Evolutionary conservation across 1,140 invertebrate genomes (phyloP).

Genomic region (Achroia grisella): DNA sequence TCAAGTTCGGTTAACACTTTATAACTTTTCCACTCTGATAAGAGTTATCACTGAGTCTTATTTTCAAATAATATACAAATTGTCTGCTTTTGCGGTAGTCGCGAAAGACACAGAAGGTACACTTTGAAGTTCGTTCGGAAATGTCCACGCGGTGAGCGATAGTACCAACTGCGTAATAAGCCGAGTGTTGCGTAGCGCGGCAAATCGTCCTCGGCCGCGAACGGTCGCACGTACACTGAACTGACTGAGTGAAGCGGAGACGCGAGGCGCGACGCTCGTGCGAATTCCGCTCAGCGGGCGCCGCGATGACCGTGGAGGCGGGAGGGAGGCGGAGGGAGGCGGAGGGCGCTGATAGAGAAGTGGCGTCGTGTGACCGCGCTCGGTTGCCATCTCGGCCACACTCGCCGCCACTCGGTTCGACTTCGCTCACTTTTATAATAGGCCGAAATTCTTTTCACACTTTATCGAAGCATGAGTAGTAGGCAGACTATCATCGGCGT

Average conservation of each 20-base stretch:
- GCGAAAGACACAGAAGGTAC: not conserved
- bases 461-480: conserved; percentile 19
- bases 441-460: conserved; percentile 26
- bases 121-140: conserved; percentile 18
- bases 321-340: conserved; percentile 27
- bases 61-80: conserved; percentile 9
- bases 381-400: conserved; percentile 38
- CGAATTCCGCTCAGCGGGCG: conserved; percentile 56
- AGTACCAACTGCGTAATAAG: conserved; percentile 68
- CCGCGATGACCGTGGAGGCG: conserved; percentile 37
- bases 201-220: conserved; percentile 47
- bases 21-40: conserved; percentile 59
- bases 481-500: conserved; percentile 8
- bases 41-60: conserved; percentile 45
- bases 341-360: conserved; percentile 50
- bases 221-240: conserved; percentile 67
- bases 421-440: conserved; percentile 15
- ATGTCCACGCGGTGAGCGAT: conserved; percentile 60
- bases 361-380: conserved; percentile 51
- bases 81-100: not conserved
- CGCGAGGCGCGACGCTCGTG: conserved; percentile 51
- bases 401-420: conserved; percentile 19
- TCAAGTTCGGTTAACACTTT: conserved; percentile 35
- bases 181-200: conserved; percentile 28
- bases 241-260: conserved; percentile 29